Conservation (phyloP, 2,797 vertebrate species). For the Hippocampus kuda region DNA sequence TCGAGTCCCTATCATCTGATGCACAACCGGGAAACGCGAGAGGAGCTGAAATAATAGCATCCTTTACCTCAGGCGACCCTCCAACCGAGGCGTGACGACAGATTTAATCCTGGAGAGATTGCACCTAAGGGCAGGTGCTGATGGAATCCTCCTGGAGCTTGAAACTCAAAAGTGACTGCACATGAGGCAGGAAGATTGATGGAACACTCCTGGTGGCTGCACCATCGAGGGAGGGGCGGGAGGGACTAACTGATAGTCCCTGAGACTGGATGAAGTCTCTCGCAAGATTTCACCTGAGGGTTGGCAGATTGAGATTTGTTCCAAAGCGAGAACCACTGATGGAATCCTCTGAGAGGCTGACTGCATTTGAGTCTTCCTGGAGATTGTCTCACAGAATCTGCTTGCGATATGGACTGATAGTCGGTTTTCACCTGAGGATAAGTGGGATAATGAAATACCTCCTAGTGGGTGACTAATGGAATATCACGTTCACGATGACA, state of each 20-base stretch:
- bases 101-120: neutral
- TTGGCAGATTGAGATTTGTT: neutral
- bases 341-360: neutral
- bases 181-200: neutral
- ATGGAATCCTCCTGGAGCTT: neutral
- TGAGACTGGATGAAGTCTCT: neutral
- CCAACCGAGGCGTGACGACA: neutral
- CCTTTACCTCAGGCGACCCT: neutral
- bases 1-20: neutral
- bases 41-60: neutral
- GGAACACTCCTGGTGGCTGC: neutral
- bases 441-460: neutral
- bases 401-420: neutral
- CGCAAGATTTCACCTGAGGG: neutral
- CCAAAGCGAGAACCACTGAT: neutral
- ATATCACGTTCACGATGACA: neutral
- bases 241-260: neutral
- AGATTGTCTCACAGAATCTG: neutral
- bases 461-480: neutral
- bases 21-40: neutral
- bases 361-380: neutral
- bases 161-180: neutral
- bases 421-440: neutral
- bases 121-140: neutral
- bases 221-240: neutral